A percentile compares a stretch with the other conserved stretches of the same genome.
Conservation (phyloP, 2,888 invertebrate genomes). For the Drosophila heteroneura region DNA sequence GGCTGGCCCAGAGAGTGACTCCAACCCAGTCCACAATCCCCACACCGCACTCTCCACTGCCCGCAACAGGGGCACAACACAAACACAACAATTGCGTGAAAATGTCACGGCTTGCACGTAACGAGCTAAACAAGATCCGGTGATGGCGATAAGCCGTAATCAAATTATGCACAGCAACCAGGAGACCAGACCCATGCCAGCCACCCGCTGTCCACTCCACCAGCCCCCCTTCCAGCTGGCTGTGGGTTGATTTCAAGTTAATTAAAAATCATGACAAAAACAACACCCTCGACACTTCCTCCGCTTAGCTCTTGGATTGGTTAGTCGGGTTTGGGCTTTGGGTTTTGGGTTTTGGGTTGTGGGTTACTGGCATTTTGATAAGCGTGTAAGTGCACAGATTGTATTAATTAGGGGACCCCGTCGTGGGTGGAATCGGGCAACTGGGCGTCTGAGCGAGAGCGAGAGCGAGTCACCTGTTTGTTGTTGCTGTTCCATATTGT, state of each 20-base stretch:
- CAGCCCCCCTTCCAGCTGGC: slow-evolving; percentile 7
- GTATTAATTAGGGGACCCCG: slow-evolving; percentile 72
- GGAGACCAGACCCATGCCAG: slow-evolving; percentile 7
- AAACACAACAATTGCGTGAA: slow-evolving; percentile 78
- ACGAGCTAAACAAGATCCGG: slow-evolving; percentile 80
- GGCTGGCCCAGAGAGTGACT: slow-evolving; percentile 19
- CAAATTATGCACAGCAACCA: slow-evolving; percentile 79
- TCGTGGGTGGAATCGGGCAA: background rate
- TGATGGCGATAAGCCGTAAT: slow-evolving; percentile 74
- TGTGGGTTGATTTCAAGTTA: slow-evolving; percentile 81
- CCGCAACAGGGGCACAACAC: slow-evolving; percentile 30
- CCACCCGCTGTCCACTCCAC: slow-evolving; percentile 30
- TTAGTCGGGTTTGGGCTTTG: slow-evolving; percentile 6
- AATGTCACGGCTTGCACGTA: slow-evolving; percentile 81
- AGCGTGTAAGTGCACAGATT: slow-evolving; percentile 82
- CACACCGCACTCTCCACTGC: slow-evolving; percentile 1
- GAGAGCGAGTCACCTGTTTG: slow-evolving; percentile 33
- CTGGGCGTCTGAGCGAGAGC: slow-evolving; percentile 15
- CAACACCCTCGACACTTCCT: slow-evolving; percentile 19
- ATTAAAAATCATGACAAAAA: slow-evolving; percentile 81
- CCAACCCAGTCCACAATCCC: background rate
- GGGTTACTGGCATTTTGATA: slow-evolving; percentile 60
- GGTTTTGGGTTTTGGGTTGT: slow-evolving; percentile 13
- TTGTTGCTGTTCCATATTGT: slow-evolving; percentile 37
- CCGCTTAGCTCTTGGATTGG: slow-evolving; percentile 34